phyloP scores from a whole-genome alignment of 1,140 invertebrate species.

The Drosophila bocqueti region DNA sequence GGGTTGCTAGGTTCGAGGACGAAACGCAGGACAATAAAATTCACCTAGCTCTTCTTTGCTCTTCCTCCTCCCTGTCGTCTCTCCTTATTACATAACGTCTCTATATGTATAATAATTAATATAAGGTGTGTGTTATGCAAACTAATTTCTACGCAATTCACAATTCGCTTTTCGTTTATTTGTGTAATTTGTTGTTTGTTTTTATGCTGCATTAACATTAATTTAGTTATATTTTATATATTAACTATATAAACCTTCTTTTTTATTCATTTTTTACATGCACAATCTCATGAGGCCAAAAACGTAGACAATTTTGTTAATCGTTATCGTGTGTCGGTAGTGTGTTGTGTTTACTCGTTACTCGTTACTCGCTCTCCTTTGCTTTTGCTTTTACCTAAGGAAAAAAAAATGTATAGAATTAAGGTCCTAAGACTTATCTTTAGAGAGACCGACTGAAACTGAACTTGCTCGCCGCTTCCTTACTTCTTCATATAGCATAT shows the following conservation, averaged over 20 bases:
- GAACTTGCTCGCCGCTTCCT: neutral
- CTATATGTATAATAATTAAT: constrained; percentile 5
- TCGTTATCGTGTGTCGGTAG: constrained; percentile 10
- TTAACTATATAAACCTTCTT: constrained; percentile 46
- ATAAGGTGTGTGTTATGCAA: constrained; percentile 33
- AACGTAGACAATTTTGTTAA: constrained; percentile 37
- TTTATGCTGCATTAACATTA: constrained; percentile 31
- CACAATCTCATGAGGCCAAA: constrained; percentile 79
- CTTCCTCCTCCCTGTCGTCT: neutral
- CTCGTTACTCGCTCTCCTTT: constrained; percentile 21
- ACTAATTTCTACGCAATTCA: constrained; percentile 66
- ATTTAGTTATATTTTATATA: constrained; percentile 33
- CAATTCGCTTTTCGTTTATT: constrained; percentile 67
- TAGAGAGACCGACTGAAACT: constrained; percentile 5
- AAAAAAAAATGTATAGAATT: constrained; percentile 38
- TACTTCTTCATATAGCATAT: neutral
- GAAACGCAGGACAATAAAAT: constrained; percentile 34
- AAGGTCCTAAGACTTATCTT: constrained; percentile 32
- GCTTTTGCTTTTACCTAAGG: constrained; percentile 23
- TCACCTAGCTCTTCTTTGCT: constrained; percentile 6
- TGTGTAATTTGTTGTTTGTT: neutral
- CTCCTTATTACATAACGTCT: constrained; percentile 29
- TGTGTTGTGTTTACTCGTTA: constrained; percentile 21
- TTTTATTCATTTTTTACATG: constrained; percentile 74
- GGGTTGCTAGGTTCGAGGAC: neutral